Evolutionary conservation across 2,888 invertebrate genomes (phyloP), one percentile per base, ranked within the genome.

Genomic region (Drosophila limbata): DNA sequence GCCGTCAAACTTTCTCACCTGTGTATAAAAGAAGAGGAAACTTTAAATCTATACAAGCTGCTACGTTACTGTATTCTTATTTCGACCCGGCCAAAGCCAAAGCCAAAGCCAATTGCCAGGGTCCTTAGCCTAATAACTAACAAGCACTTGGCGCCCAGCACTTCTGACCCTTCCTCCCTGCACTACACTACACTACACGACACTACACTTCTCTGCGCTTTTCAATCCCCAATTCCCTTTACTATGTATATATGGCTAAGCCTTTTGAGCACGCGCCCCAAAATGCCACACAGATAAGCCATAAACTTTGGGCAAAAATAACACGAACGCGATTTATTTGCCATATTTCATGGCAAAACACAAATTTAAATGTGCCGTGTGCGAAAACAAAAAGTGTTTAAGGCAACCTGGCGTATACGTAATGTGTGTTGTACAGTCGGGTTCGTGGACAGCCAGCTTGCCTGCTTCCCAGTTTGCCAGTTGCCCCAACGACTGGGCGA

Each of bases 341-440:
- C 84, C 80, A 84, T 87, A 84, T 84, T 87, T 84, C 83, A 84
- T 80, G 80, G 83, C 67, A 69, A 79, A 84, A 80, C 83, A 78
- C 28, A 82, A 87, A 87, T 84, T 84, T 84, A 84, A 84, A 84
- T 87, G 87, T 73, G 68, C 82, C 79, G 87, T 84, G 65, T 73
- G 74, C 78, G 75, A 72, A 84, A 84, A 84, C 88, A 87, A 87
- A 84, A 84, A 87, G 84, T 87, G 88, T 84, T 84, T 80, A 82
- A 80, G 85, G 80, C 85, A 80, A 65, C 68, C 63, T 80, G 85
- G 69, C 85, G 85, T 87, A 84, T 84, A 84, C 88, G 88, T 84
- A 84, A 76, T 80, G 68, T 76, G 78, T 78, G 69, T 77, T 73
- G 80, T 73, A 65, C 69, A 71, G 81, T 66, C 73, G 28, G 28